Evolutionary conservation across 2,113 vertebrate genomes (phyloP).

Genomic region (Ictidomys tridecemlineatus): DNA sequence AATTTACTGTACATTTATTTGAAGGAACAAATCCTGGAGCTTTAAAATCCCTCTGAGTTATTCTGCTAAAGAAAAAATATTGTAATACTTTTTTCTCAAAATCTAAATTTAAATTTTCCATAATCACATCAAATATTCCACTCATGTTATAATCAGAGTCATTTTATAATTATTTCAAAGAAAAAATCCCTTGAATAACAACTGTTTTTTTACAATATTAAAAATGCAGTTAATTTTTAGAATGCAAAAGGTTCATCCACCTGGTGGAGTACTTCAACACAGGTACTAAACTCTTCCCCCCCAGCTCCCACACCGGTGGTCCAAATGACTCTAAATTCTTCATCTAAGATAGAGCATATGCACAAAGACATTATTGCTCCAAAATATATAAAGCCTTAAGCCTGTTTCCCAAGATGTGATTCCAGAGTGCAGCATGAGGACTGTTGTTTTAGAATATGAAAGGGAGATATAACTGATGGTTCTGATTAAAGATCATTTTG

Average conservation of each 20-base stretch:
- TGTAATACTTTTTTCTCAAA: background rate
- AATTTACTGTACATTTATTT: background rate
- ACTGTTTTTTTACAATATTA: conserved; percentile 35
- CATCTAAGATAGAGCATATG: background rate
- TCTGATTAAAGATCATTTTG: conserved; percentile 83
- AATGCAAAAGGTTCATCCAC: conserved; percentile 56
- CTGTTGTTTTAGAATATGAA: conserved; percentile 68
- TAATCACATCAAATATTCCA: background rate
- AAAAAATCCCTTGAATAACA: background rate
- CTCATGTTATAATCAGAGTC: background rate
- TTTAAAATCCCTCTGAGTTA: background rate
- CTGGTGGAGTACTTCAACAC: conserved; percentile 55
- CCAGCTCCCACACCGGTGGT: background rate
- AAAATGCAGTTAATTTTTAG: conserved; percentile 64
- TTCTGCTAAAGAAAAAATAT: background rate
- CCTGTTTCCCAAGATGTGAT: conserved; percentile 59
- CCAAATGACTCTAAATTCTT: conserved; percentile 70
- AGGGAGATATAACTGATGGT: conserved; percentile 71
- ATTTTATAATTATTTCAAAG: conserved; percentile 53
- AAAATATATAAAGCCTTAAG: conserved; percentile 65
- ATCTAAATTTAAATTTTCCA: background rate
- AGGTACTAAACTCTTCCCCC: conserved; percentile 60
- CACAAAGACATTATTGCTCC: conserved; percentile 68
- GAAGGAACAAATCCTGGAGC: background rate
- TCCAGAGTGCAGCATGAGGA: conserved; percentile 59